Evolutionary conservation across 2,888 invertebrate species (phyloP), one percentile per base, ranked within the genome.

Genomic region (Plebejus melissa): DNA sequence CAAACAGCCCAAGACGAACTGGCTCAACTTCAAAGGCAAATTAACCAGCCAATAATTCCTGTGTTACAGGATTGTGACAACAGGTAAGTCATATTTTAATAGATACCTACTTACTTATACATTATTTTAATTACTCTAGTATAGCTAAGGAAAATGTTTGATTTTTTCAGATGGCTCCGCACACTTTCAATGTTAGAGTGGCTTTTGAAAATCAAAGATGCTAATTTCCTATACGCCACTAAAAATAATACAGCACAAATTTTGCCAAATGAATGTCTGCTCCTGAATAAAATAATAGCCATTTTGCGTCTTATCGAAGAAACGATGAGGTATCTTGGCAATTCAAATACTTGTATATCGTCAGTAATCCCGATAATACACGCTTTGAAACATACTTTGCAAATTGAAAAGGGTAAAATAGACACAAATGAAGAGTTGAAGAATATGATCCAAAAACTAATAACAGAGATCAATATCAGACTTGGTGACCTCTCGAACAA

Each of bases 21-120:
- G 76, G 74, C 77, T 72, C 81, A 81, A 80, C 80, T 81, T 77
- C 81, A 81, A 81, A 80, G 77, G 75, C 79, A 79, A 77, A 79
- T 80, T 65, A 78, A 80, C 78, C 81, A 80, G 78, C 60, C 76
- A 75, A 32, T 28, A 76, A 75, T 78, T 60, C 50, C 74, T 76
- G 77, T 79, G 41, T 58, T 76, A 72, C 78, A 78, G 76, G 79
- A 78, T 28, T 75, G 74, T 69, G 69, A 70, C 78, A 78, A 77
- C 70, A 72, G 77, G 78, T 79, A 77, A 76, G 76, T 79, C 74
- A 58, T 22, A 22, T 22, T 77, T 11, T 69, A 69, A 69, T 32
- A 32, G 32, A 32, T 32, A 32, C 32, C 32, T 32, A 32, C 41
- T 9, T 2, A 7, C 22, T 22, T 22, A 1, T 46, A 46, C 9